A percentile compares a stretch with the other conserved stretches of the same genome.
These are phyloP conservation scores for Campoplex nolae DNA, from an alignment of 2,888 invertebrate genomes.

Conservation along the genomic window DNA sequence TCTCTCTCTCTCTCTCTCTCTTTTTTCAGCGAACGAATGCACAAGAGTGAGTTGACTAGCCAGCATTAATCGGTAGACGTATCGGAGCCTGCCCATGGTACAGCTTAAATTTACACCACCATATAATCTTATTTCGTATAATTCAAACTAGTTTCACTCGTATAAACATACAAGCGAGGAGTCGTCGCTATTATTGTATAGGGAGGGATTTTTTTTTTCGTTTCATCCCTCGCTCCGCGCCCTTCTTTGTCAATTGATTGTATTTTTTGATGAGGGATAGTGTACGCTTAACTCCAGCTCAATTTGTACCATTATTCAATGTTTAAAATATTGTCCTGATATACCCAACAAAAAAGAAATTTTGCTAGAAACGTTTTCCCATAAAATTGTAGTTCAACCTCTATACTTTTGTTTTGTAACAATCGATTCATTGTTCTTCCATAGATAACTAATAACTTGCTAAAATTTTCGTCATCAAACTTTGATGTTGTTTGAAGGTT, in stretches of 20 bases:
- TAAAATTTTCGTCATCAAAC: neutral
- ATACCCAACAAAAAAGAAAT: neutral
- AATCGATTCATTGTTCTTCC: neutral
- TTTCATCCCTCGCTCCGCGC: neutral
- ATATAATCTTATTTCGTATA: conserved; percentile 64
- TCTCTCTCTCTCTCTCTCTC: conserved; percentile 12
- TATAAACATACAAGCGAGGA: conserved; percentile 3
- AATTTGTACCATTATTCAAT: neutral
- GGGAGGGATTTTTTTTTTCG: neutral
- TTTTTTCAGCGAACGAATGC: neutral
- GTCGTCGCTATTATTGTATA: neutral
- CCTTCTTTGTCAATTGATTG: neutral
- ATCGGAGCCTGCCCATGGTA: conserved; percentile 49
- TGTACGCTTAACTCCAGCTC: neutral
- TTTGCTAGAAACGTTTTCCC: neutral
- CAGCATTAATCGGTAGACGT: conserved; percentile 65
- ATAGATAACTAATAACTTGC: too few species aligned
- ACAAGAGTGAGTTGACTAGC: conserved; percentile 57
- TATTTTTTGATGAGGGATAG: neutral
- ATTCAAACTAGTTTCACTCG: conserved; percentile 56
- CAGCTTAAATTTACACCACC: conserved; percentile 52
- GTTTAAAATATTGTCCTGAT: neutral
- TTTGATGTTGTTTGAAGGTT: neutral
- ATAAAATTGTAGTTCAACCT: neutral
- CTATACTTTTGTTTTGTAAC: neutral